Conservation (phyloP, 2,113 vertebrate genomes). For the Sapayoa aenigma region DNA sequence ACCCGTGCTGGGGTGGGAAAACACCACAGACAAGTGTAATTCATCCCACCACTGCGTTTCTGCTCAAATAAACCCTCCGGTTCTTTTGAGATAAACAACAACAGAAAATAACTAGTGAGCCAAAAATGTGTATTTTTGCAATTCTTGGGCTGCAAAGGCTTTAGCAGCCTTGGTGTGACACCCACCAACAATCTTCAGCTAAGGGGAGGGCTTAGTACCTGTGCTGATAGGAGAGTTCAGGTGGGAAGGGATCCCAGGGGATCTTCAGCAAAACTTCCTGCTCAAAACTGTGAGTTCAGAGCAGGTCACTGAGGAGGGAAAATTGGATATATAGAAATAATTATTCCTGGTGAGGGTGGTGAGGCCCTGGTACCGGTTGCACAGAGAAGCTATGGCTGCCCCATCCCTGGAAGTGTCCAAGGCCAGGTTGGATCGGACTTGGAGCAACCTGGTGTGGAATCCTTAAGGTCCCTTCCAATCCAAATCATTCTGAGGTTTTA, state of each 20-base stretch:
- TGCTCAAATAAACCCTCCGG: background rate
- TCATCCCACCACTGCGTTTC: background rate
- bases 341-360: background rate
- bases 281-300: background rate
- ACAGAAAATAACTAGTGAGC: background rate
- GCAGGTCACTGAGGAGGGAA: background rate
- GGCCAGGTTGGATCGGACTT: background rate
- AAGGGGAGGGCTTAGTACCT: rapidly evolving
- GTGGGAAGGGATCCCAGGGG: background rate
- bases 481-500: background rate
- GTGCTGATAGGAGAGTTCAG: rapidly evolving
- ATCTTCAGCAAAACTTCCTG: background rate
- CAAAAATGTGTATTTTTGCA: background rate
- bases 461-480: background rate
- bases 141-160: background rate
- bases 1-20: background rate
- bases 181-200: background rate
- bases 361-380: rapidly evolving
- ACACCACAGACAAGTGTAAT: constrained; percentile 17
- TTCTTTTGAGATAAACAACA: background rate
- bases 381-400: background rate
- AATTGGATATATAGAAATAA: background rate
- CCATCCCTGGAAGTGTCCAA: background rate
- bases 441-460: too few species aligned
- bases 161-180: background rate